phyloP scores from a whole-genome alignment of 1,140 invertebrate species.

The Riptortus pedestris region DNA sequence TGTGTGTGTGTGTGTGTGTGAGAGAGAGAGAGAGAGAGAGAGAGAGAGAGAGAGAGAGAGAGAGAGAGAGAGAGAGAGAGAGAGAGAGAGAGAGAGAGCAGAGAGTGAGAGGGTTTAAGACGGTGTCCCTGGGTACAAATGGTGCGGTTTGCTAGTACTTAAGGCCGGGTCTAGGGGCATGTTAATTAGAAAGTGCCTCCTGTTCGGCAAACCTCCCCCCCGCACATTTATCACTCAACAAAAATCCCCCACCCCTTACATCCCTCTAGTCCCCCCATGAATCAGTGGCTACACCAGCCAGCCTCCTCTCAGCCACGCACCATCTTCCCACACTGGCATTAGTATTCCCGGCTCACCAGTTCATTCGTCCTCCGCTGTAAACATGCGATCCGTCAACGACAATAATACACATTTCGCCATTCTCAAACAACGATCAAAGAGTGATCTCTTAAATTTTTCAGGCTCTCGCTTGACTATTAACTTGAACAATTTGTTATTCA shows the following conservation, averaged over 20 bases:
- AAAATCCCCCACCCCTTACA: not conserved
- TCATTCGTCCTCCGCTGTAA: too few relatives aligned
- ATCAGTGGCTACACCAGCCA: constrained; percentile 3
- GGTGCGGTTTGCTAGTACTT: not conserved
- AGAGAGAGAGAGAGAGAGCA: too few relatives aligned
- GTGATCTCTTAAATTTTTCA: too few relatives aligned
- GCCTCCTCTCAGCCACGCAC: not conserved
- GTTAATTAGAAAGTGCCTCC: constrained; percentile 2
- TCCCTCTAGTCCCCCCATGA: not conserved
- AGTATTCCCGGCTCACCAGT: not conserved
- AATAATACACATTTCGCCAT: too few relatives aligned
- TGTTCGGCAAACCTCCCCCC: not conserved
- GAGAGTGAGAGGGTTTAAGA: too few relatives aligned
- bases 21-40: not conserved
- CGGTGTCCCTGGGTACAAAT: not conserved
- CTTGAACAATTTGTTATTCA: too few relatives aligned
- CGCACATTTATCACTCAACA: constrained; percentile 9
- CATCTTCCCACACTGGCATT: not conserved
- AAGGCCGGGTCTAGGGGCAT: not conserved
- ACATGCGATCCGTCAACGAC: too few relatives aligned
- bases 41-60: not conserved
- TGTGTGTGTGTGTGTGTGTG: too few relatives aligned
- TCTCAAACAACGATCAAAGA: too few relatives aligned
- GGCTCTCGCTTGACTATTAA: too few relatives aligned
- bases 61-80: not conserved